Evolutionary conservation across 2,797 vertebrate genomes (phyloP).

Genomic region (Myotis daubentonii): DNA sequence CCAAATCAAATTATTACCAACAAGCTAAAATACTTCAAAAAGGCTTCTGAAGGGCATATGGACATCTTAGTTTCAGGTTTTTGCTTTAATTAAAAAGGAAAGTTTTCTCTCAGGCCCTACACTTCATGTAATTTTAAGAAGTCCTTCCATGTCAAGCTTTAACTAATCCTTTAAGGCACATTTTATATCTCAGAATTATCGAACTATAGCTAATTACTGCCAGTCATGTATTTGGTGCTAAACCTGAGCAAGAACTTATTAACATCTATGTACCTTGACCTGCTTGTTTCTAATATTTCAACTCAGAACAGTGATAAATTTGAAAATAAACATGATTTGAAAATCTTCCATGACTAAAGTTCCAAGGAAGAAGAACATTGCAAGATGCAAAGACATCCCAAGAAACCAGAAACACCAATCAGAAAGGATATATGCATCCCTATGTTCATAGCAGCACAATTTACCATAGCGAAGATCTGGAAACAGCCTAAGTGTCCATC

Average conservation of each 20-base stretch:
- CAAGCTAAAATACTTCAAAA: conserved; percentile 37
- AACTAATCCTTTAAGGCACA: neutral
- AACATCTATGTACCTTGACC: neutral
- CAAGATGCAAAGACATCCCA: neutral
- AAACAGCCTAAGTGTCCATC: too few relatives aligned
- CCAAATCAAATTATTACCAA: conserved; percentile 19
- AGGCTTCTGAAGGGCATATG: neutral
- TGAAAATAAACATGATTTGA: conserved; percentile 1
- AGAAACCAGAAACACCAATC: too few relatives aligned
- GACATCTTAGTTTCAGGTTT: neutral
- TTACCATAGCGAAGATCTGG: too few relatives aligned
- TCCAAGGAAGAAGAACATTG: neutral
- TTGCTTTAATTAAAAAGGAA: conserved; percentile 30
- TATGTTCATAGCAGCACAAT: too few relatives aligned
- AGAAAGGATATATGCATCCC: too few relatives aligned
- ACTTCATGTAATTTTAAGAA: conserved; percentile 42
- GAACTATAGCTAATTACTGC: conserved; percentile 1
- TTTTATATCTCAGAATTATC: conserved; percentile 34
- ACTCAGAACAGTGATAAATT: neutral
- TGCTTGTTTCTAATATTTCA: neutral
- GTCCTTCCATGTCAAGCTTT: neutral
- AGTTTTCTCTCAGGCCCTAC: neutral
- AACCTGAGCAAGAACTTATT: neutral
- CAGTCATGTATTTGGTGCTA: neutral
- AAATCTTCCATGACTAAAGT: neutral